These are phyloP conservation scores for Aphelinus atriplicis DNA, from an alignment of 1,140 invertebrate genomes.

Conservation along the genomic window DNA sequence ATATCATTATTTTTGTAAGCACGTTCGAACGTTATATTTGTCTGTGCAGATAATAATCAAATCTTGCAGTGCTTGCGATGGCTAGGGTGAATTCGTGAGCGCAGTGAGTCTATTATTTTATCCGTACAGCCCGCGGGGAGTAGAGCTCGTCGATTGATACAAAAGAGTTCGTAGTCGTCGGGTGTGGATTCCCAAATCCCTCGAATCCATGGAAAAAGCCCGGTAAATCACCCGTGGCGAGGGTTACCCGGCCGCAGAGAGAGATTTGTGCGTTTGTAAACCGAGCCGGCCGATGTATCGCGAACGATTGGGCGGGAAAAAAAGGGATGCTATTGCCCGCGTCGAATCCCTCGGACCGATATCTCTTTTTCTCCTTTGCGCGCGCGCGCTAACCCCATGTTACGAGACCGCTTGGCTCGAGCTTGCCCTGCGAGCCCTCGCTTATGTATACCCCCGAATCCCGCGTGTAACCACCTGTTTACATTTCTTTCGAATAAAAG, in stretches of 20 bases:
- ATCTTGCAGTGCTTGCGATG: no score
- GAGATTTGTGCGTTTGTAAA: constrained; percentile 62
- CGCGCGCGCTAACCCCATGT: neutral
- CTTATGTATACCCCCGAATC: no score
- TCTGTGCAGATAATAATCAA: no score
- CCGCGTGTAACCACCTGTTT: no score
- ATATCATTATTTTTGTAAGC: no score
- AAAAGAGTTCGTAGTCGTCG: constrained; percentile 52
- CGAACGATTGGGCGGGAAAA: constrained; percentile 62
- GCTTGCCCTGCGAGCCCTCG: neutral
- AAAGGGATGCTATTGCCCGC: constrained; percentile 50
- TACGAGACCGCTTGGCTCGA: constrained; percentile 6
- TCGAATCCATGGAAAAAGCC: constrained; percentile 51
- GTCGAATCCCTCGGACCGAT: constrained; percentile 44
- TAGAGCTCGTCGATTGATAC: constrained; percentile 52
- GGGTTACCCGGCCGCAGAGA: constrained; percentile 46
- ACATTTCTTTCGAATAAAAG: no score
- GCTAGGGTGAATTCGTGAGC: neutral
- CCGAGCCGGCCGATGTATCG: constrained; percentile 54
- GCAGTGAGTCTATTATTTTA: neutral
- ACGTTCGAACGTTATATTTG: no score
- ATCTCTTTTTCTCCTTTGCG: constrained; percentile 40
- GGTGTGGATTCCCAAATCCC: constrained; percentile 37
- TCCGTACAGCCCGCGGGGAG: neutral
- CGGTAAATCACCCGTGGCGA: constrained; percentile 59